Evolutionary conservation across 2,113 vertebrate species (phyloP).

Genomic region (Egretta garzetta): DNA sequence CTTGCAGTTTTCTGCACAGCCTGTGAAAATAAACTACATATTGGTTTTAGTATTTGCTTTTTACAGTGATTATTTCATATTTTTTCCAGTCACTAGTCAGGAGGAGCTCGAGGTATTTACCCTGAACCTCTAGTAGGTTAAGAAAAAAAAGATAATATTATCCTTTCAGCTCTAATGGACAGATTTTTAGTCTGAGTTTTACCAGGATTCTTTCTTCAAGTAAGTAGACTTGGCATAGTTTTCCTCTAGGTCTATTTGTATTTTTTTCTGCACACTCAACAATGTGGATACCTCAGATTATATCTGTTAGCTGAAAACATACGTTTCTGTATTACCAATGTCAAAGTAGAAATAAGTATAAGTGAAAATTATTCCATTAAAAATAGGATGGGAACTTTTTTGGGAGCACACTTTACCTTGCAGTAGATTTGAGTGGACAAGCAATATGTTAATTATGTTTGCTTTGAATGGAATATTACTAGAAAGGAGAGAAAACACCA

Average conservation of each 20-base stretch:
- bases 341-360: not conserved
- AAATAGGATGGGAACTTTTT: not conserved
- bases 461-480: not conserved
- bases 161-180: not conserved
- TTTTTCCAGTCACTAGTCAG: not conserved
- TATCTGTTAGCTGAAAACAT: not conserved
- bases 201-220: not conserved
- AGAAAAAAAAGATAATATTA: not conserved
- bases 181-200: not conserved
- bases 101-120: not conserved
- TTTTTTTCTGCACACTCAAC: not conserved
- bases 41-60: not conserved
- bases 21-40: not conserved
- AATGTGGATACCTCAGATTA: not conserved
- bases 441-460: not conserved
- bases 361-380: not conserved
- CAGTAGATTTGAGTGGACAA: not conserved
- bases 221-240: not conserved
- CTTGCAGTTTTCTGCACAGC: not conserved
- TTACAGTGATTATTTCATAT: not conserved
- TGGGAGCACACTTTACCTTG: not conserved
- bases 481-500: not conserved
- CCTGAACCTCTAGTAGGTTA: not conserved
- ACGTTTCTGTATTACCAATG: not conserved
- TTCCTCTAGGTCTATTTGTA: not conserved